Evolutionary conservation across 2,113 vertebrate genomes (phyloP).

Genomic region (Cyanistes caeruleus): DNA sequence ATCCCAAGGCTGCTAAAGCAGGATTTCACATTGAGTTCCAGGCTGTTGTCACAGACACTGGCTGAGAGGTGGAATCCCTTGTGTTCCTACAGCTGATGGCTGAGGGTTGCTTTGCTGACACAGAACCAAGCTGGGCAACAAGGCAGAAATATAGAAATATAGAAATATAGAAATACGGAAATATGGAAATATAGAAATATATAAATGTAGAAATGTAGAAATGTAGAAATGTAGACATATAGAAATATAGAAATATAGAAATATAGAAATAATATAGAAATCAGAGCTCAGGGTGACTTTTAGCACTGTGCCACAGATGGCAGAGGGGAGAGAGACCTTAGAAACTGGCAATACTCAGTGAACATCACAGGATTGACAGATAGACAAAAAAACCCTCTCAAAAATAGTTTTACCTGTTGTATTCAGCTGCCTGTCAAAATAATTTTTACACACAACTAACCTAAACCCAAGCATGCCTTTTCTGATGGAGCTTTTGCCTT

Average conservation of each 20-base stretch:
- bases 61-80: background rate
- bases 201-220: too few relatives aligned
- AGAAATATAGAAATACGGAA: too few relatives aligned
- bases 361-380: background rate
- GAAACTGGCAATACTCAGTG: background rate
- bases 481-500: background rate
- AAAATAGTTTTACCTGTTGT: background rate
- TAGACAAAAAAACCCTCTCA: background rate
- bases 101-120: background rate
- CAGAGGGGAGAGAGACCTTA: background rate
- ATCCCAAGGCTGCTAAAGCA: background rate
- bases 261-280: too few relatives aligned
- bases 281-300: background rate
- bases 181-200: too few relatives aligned
- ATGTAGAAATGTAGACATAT: too few relatives aligned
- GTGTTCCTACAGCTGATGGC: background rate
- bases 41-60: background rate
- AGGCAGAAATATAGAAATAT: rapidly evolving
- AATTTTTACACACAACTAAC: background rate
- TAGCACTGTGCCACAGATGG: background rate
- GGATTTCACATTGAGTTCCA: background rate
- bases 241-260: too few relatives aligned
- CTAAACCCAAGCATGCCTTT: background rate
- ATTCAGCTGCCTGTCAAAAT: background rate
- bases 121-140: background rate